Percentiles rank a stretch among this genome's conserved stretches.
Evolutionary conservation across 92 coral and sea anemone species (phyloP).

Genomic region (Porites evermanni): DNA sequence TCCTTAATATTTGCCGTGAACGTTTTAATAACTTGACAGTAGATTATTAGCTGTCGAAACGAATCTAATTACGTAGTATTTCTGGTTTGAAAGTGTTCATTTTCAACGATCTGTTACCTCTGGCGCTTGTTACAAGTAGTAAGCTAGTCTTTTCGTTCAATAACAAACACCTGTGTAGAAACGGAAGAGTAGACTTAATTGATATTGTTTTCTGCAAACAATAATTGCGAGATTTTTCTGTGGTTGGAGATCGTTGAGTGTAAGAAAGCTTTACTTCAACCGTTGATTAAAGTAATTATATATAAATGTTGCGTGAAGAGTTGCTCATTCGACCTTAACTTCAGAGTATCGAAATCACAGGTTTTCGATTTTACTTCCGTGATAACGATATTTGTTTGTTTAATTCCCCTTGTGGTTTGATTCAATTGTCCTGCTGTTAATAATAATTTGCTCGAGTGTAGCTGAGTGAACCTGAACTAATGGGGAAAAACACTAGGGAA

Average conservation of each 20-base stretch:
- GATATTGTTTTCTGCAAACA: neutral
- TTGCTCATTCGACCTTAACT: neutral
- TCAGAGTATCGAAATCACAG: constrained; percentile 4
- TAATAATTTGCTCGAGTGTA: neutral
- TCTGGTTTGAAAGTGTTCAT: neutral
- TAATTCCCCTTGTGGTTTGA: neutral
- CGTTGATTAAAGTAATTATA: neutral
- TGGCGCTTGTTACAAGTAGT: neutral
- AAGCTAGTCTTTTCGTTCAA: neutral
- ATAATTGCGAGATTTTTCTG: neutral
- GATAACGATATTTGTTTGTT: neutral
- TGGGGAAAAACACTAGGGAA: neutral
- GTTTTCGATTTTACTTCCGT: neutral
- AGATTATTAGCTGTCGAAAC: neutral
- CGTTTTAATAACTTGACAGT: neutral
- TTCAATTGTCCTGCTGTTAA: neutral
- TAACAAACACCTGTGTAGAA: neutral
- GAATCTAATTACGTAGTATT: neutral
- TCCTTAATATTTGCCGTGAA: neutral
- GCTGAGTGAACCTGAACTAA: neutral
- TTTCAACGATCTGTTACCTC: neutral
- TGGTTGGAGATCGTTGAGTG: neutral
- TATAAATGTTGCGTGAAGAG: neutral
- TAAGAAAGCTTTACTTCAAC: neutral
- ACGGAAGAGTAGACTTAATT: neutral